Evolutionary conservation across 2,113 vertebrate species (phyloP), one percentile per base, ranked within the genome.

Genomic region (Calidris pygmaea): DNA sequence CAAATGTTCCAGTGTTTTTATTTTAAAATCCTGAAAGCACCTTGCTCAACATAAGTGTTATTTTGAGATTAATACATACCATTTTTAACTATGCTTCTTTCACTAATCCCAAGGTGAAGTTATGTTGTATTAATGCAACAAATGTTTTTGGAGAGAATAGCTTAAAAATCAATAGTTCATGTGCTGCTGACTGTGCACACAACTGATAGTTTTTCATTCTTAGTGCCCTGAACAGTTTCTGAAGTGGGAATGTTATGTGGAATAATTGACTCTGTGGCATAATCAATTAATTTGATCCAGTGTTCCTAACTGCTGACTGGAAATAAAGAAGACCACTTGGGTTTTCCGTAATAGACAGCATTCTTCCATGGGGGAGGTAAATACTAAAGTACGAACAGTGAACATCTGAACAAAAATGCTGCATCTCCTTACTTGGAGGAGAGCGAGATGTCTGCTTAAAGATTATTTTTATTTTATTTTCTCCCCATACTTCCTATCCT

Each of bases 121-220:
- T 34, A 80, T 94, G 27, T 90, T 96, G 10, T 94, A 63, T 95
- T 97, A 94, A 94, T 91, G 66, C 87, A 95, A 83, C 30, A 93
- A 95, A 92, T 96, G 95, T 95, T 98, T 96, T 98, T 97, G 93
- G 96, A 97, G 97, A 98, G 96, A 98, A 96, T 97, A 97, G n/a
- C 91, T 97, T 96, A 90, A 97, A 93, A 96, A 78, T 95, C 37
- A 79, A 43, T 92, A 96, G 88, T 89, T 97, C 93, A 87, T 12
- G 20, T 93, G 88, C 32, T 96, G 85, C 87, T 92, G 91, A 96
- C 95, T 97, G 95, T 97, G 90, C 96, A 96, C 90, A 90, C 62
- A 96, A 75, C 87, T 95, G 86, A 97, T 97, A 95, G 98, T 98
- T 98, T 98, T 98, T 98, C 98, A 98, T 98, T 98, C 98, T 98